Percentiles rank a stretch among this genome's conserved stretches.
phyloP scores from a whole-genome alignment of 2,113 vertebrate genomes.

The Axis porcinus region DNA sequence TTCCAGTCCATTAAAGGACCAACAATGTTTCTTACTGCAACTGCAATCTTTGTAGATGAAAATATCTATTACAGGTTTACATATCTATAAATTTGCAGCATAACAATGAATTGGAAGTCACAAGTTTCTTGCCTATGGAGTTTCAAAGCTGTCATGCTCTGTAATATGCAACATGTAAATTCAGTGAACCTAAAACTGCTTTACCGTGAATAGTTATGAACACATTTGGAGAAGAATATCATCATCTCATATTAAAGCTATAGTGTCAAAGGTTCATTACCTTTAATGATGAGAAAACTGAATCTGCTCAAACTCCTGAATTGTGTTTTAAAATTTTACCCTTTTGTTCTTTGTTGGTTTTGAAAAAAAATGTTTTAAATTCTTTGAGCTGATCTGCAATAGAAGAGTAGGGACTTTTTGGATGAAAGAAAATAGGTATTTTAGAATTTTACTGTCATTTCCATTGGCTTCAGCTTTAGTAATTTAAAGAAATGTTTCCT shows the following conservation, averaged over 20 bases:
- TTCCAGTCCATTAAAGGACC: no score
- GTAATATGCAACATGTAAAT: background rate
- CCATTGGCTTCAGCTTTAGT: background rate
- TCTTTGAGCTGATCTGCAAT: background rate
- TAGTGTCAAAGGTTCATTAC: conserved; percentile 21
- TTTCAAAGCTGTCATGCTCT: conserved; percentile 50
- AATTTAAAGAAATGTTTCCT: background rate
- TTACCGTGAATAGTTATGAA: conserved; percentile 38
- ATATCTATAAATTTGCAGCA: background rate
- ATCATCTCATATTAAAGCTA: conserved; percentile 45
- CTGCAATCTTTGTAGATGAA: background rate
- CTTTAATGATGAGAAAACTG: conserved; percentile 32
- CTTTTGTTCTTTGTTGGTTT: conserved; percentile 1
- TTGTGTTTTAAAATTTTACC: background rate
- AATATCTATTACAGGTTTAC: background rate
- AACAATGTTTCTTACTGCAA: background rate
- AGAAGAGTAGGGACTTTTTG: background rate
- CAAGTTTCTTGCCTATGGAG: background rate
- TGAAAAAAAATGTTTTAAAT: background rate
- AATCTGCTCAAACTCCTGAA: background rate
- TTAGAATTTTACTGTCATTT: background rate
- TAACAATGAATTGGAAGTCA: background rate
- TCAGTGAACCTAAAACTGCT: conserved; percentile 27
- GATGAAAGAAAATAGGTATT: background rate
- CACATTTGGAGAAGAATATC: conserved; percentile 11